These are phyloP conservation scores for Platycheirus rosarum DNA, from an alignment of 2,888 invertebrate species.

Conservation along the genomic window DNA sequence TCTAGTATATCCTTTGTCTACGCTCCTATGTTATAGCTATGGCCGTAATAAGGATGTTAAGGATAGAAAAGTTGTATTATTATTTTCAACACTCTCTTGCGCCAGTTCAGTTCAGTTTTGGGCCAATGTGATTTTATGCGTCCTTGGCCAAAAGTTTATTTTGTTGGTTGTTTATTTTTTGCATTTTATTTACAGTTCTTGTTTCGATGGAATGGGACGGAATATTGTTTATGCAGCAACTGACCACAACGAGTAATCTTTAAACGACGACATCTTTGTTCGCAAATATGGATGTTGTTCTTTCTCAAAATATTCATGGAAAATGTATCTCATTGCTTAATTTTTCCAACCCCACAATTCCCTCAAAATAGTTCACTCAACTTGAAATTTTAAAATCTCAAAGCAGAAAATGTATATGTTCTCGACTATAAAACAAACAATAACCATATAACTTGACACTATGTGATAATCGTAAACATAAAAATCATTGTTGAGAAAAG, in stretches of 20 bases:
- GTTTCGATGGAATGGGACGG: neutral
- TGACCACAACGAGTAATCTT: conserved; percentile 52
- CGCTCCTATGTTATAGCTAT: neutral
- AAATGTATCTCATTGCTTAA: neutral
- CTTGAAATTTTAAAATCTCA: conserved; percentile 14
- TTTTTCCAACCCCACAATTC: neutral
- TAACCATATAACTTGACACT: conserved; percentile 69
- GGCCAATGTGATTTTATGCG: conserved; percentile 52
- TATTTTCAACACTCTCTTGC: conserved; percentile 63
- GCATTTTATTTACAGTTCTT: conserved; percentile 16
- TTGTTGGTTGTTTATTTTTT: conserved; percentile 29
- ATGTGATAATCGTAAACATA: conserved; percentile 71
- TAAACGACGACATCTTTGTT: conserved; percentile 35
- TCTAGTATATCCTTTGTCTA: conserved; percentile 28
- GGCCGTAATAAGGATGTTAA: conserved; percentile 49
- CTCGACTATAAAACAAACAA: conserved; percentile 39
- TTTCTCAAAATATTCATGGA: too few species aligned
- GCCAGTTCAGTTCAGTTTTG: conserved; percentile 46
- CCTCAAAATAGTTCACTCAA: neutral
- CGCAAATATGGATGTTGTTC: neutral
- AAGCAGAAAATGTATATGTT: neutral
- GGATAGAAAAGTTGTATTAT: conserved; percentile 53
- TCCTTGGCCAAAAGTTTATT: conserved; percentile 52
- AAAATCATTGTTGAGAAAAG: conserved; percentile 26
- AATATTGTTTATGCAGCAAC: conserved; percentile 47